Conservation (phyloP, 2,888 invertebrate genomes). For the Caenorhabditis virilis region DNA sequence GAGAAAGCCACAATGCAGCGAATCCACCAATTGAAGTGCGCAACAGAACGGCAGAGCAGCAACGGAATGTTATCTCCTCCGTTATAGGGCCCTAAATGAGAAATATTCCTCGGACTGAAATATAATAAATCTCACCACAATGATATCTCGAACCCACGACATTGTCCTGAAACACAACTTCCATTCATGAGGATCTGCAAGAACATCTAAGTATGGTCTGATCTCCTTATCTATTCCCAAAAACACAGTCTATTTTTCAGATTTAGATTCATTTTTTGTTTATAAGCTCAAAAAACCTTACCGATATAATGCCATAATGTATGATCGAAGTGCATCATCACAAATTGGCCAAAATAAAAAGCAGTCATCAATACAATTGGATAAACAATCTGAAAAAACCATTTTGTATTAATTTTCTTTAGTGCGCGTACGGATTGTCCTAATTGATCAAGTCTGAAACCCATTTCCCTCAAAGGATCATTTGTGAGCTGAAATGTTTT, state of each 20-base stretch:
- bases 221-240: no score
- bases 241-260: background rate
- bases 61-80: constrained; percentile 65
- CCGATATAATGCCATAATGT: constrained; percentile 43
- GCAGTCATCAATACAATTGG: constrained; percentile 47
- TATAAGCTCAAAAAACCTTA: constrained; percentile 16
- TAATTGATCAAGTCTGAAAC: constrained; percentile 38
- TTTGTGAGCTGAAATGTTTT: constrained; percentile 24
- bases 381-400: constrained; percentile 17
- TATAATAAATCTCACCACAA: constrained; percentile 37
- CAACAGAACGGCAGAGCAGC: constrained; percentile 59
- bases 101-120: background rate
- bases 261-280: no score
- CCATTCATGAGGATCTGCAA: constrained; percentile 45
- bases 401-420: no score
- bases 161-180: constrained; percentile 35
- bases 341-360: constrained; percentile 57
- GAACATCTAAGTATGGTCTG: constrained; percentile 9
- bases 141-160: constrained; percentile 52
- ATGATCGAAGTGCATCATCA: constrained; percentile 49
- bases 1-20: constrained; percentile 37
- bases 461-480: constrained; percentile 48
- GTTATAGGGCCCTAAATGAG: constrained; percentile 60
- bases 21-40: constrained; percentile 26
- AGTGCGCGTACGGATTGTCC: constrained; percentile 8